Base-by-base conservation (phyloP, 2,113 vertebrate species). In the Climacteris rufus region DNA sequence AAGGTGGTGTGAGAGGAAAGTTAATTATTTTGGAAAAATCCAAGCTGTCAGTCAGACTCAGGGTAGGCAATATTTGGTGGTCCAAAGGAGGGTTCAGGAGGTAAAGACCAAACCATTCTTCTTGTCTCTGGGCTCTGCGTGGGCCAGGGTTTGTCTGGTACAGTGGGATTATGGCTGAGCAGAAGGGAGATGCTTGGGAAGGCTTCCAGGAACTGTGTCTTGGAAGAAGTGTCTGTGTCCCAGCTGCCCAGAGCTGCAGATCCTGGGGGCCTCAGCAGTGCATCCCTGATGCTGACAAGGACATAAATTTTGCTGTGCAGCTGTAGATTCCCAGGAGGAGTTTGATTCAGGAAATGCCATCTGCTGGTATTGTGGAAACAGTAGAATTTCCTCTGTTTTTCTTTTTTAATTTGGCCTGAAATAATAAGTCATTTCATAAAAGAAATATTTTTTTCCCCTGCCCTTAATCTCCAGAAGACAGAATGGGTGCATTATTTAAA, bases 291-390 rank as follows among this genome's bases (percentile, higher is more conserved):
- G 86, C 80, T 94, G 95, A 95, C 95, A 96, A 74, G 91, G 37
- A 87, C 72, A 91, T 95, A 95, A 96, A 95, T 95, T 94, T 90
- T 93, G 44, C 65, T 68, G 44, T 90, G 93, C 96, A 95, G 95
- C 95, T 95, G 94, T 90, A 60, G 56, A 61, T 79, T 97, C 91
- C 94, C 93, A 87, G 56, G 89, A 89, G 90, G 76, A 83, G 56
- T 81, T 87, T 37, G 64, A 92, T 64, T 92, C 86, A 89, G 40
- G 50, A 94, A 97, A 84, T 94, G 89, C 91, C 94, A 91, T 96
- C 84, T 96, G 90, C 82, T 95, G 83, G 83, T 94, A 94, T 87
- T 95, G 77, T 94, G 60, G 69, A 92, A 95, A 94, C 52, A 54
- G 60, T 65, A 89, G 44, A 11, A 64, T 81, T 89, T 87, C 89